Evolutionary conservation across 2,113 vertebrate species (phyloP).

Genomic region (Lathamus discolor): DNA sequence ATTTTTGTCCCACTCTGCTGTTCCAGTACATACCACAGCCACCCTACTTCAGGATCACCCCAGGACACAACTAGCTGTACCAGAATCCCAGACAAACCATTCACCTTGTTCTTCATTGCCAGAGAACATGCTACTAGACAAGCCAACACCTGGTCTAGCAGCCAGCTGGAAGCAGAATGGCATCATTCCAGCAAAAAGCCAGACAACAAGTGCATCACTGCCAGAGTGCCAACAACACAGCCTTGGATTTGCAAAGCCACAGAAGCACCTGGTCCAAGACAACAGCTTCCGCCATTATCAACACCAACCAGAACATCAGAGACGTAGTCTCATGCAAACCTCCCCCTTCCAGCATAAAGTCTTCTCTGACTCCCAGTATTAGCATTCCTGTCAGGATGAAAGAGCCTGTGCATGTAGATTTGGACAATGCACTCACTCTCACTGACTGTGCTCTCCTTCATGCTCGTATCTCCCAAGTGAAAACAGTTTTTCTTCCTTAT

Average conservation of each 20-base stretch:
- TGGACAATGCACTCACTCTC: neutral
- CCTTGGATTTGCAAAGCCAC: neutral
- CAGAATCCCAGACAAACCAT: neutral
- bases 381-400: neutral
- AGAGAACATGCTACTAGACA: neutral
- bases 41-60: neutral
- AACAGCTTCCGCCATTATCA: neutral
- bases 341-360: fast-evolving
- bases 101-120: neutral
- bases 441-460: neutral
- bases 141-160: neutral
- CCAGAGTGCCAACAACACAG: neutral
- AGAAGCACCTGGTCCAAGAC: neutral
- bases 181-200: neutral
- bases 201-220: neutral
- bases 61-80: neutral
- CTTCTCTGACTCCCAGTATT: neutral
- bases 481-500: neutral
- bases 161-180: neutral
- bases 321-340: neutral
- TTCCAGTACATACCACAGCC: neutral
- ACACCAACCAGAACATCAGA: neutral
- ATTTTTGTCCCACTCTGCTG: neutral
- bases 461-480: neutral
- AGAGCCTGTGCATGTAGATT: neutral